Conservation (phyloP, 2,888 invertebrate genomes). For the Dryomyza anilis region DNA sequence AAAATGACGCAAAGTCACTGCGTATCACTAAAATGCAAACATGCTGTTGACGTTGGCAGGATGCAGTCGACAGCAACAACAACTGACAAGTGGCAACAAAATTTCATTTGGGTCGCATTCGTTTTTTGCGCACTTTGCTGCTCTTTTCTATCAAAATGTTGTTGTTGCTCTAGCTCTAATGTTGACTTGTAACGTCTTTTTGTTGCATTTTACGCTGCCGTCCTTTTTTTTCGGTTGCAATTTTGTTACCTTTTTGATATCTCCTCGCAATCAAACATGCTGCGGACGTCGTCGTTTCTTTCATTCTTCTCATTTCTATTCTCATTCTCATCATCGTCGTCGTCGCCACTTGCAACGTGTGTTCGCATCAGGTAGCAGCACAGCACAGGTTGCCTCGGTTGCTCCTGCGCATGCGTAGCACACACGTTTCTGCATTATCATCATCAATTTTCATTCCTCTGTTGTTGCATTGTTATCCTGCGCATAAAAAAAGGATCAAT, state of each 20-base stretch:
- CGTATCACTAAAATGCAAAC: background rate
- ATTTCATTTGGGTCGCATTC: background rate
- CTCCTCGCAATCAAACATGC: conserved; percentile 8
- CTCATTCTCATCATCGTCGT: background rate
- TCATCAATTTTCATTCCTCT: background rate
- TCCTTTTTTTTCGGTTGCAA: too few relatives aligned
- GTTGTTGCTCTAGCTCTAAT: background rate
- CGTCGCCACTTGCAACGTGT: background rate
- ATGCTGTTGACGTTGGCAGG: background rate
- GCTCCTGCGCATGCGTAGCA: conserved; percentile 13
- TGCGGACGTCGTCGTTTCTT: conserved; percentile 3
- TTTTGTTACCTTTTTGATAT: background rate
- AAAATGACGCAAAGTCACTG: background rate
- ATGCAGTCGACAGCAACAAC: background rate
- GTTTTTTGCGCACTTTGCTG: background rate
- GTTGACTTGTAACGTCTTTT: background rate
- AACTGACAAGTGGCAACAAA: background rate
- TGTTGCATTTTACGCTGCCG: background rate
- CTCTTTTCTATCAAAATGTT: too few relatives aligned
- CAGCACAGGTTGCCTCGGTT: background rate
- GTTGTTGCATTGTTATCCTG: conserved; percentile 12
- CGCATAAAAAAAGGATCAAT: conserved; percentile 31
- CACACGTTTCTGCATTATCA: conserved; percentile 19
- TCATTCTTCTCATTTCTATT: too few relatives aligned
- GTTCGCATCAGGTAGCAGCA: background rate